Base-by-base conservation (phyloP, 2,113 vertebrate genomes). In the Callithrix jacchus region DNA sequence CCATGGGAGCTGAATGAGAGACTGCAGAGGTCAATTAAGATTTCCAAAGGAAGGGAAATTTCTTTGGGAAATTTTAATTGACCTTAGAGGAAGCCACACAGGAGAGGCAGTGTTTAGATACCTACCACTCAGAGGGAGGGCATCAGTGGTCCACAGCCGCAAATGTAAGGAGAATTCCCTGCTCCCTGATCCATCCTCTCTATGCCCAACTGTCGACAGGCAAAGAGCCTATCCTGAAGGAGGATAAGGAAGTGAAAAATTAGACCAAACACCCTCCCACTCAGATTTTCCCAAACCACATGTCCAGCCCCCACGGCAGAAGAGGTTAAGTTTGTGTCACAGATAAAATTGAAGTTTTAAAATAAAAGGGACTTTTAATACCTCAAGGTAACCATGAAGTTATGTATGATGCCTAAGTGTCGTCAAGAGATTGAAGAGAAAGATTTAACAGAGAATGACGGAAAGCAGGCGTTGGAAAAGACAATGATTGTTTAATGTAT, bases 301-400 rank as follows among this genome's bases (percentile, higher is more conserved):
- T 14, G 47, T 85, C 17, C 45, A 76, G 27, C 37, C 27, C 35
- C 20, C 3, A 42, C 79, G 52, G n/a, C 12, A 68, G 52, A 91
- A 9, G 35, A 42, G 3, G 32, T 25, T 58, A 88, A n/a, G 27
- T 56, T 85, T 20, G 27, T 45, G 40, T 73, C 9, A 40, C 18
- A 47, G 64, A 88, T 23, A 40, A 54, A 70, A 80, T 2, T 58
- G 91, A 88, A 93, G 16, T 80, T 90, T 66, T 91, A 73, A 90
- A 87, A 66, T 56, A 76, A 54, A 80, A 90, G 95, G 40, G 47
- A 61, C 45, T 94, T 88, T 80, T 77, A 92, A 83, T 91, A 93
- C 68, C 32, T 89, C 74, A 83, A 70, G 70, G 68, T n/a, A 80
- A 58, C 47, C 14, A 18, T 20, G 23, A 95, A 83, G 32, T 80